Evolutionary conservation across 2,113 vertebrate genomes (phyloP).

Genomic region (Toxotes chatareus): DNA sequence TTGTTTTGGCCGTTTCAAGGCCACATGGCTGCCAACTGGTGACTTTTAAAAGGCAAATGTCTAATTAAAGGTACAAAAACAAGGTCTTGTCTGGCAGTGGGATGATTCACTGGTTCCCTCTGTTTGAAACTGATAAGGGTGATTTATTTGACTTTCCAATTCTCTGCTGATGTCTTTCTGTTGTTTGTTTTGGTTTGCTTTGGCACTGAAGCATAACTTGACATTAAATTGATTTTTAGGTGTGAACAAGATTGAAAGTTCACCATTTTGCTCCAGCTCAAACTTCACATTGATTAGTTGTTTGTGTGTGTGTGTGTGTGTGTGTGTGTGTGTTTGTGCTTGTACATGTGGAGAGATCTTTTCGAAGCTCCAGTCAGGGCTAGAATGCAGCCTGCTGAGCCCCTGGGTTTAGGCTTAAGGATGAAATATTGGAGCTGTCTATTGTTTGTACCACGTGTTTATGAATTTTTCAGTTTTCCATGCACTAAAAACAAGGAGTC

Average conservation of each 20-base stretch:
- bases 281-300: conserved; percentile 53
- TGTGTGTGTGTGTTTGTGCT: not conserved
- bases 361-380: conserved; percentile 2
- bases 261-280: conserved; percentile 30
- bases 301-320: conserved; percentile 21
- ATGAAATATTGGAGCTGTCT: conserved; percentile 48
- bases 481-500: conserved; percentile 9
- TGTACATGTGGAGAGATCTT: not conserved
- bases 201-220: conserved; percentile 56
- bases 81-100: conserved; percentile 48
- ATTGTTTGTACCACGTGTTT: conserved; percentile 30
- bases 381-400: conserved; percentile 44
- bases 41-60: conserved; percentile 66
- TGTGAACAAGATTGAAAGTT: conserved; percentile 54
- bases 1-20: conserved; percentile 46
- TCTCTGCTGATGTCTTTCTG: conserved; percentile 48
- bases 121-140: conserved; percentile 64
- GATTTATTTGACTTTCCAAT: conserved; percentile 58
- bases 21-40: conserved; percentile 43
- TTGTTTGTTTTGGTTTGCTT: conserved; percentile 62
- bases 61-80: conserved; percentile 64
- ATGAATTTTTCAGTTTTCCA: conserved; percentile 37
- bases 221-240: conserved; percentile 64
- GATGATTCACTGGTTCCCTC: conserved; percentile 55
- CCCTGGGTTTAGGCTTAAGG: conserved; percentile 48